phyloP scores from a whole-genome alignment of 2,797 vertebrate species.

The Phrynocephalus vlangalii region DNA sequence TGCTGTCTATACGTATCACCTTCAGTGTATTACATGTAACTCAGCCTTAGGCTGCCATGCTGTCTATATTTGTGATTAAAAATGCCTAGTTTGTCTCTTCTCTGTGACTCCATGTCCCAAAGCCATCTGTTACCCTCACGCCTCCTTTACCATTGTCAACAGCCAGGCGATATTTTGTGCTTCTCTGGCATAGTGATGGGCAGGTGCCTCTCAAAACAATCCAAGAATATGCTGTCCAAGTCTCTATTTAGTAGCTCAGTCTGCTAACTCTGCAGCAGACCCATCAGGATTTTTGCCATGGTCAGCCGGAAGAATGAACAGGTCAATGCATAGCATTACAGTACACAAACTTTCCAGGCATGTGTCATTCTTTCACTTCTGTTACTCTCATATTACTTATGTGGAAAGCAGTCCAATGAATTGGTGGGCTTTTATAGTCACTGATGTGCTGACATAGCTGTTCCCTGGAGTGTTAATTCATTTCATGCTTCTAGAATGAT shows the following conservation, averaged over 20 bases:
- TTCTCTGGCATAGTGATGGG: background rate
- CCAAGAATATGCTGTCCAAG: background rate
- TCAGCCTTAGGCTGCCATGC: background rate
- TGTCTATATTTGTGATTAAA: background rate
- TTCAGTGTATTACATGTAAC: background rate
- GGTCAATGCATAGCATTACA: background rate
- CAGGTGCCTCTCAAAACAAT: background rate
- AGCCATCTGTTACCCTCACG: background rate
- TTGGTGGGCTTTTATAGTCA: background rate
- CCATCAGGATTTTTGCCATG: background rate
- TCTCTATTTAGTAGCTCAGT: background rate
- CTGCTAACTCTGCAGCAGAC: background rate
- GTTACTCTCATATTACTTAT: background rate
- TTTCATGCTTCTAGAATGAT: slow-evolving; percentile 4
- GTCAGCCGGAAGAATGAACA: background rate
- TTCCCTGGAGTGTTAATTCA: slow-evolving; percentile 27
- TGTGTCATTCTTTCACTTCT: background rate
- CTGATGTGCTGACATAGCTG: background rate
- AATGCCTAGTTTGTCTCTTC: background rate
- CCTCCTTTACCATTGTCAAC: background rate
- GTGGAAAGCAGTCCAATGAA: background rate
- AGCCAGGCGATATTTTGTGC: background rate
- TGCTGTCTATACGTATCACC: background rate
- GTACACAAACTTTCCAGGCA: background rate
- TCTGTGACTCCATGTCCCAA: background rate